Conservation (phyloP, 2,888 invertebrate genomes). For the Caenorhabditis angaria region DNA sequence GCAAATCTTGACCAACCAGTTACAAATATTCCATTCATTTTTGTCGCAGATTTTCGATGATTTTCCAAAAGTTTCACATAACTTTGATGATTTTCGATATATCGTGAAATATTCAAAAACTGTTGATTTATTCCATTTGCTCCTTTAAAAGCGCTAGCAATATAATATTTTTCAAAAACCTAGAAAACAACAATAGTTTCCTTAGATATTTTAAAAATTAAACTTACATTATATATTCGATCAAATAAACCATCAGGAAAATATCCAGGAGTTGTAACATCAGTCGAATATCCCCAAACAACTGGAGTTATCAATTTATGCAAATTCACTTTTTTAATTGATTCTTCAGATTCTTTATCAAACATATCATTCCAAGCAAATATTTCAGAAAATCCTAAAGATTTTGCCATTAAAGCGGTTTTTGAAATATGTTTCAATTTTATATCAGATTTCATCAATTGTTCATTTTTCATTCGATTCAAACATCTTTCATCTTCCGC, state of each 20-base stretch:
- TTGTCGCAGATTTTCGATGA: slow-evolving; percentile 14
- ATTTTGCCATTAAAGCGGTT: too few species aligned
- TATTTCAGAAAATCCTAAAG: slow-evolving; percentile 53
- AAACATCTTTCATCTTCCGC: slow-evolving; percentile 72
- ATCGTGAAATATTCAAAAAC: slow-evolving; percentile 79
- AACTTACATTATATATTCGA: slow-evolving; percentile 46
- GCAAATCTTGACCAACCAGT: slow-evolving; percentile 73
- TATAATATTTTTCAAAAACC: slow-evolving; percentile 81
- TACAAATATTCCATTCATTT: slow-evolving; percentile 62
- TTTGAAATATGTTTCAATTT: slow-evolving; percentile 78
- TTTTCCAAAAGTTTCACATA: slow-evolving; percentile 77
- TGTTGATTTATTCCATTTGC: slow-evolving; percentile 83
- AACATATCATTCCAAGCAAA: slow-evolving; percentile 72
- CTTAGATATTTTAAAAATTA: too few species aligned
- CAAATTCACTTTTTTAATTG: slow-evolving; percentile 40
- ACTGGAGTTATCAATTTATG: slow-evolving; percentile 45
- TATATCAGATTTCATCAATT: slow-evolving; percentile 72
- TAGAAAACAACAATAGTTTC: slow-evolving; percentile 50
- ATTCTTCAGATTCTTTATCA: slow-evolving; percentile 43
- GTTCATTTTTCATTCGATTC: slow-evolving; percentile 15
- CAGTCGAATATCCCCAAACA: slow-evolving; percentile 65
- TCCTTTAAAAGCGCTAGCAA: slow-evolving; percentile 87
- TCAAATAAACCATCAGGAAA: slow-evolving; percentile 67
- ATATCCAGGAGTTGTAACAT: slow-evolving; percentile 61
- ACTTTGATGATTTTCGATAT: slow-evolving; percentile 80